Evolutionary conservation across 2,797 vertebrate genomes (phyloP).

Genomic region (Potorous gilbertii): DNA sequence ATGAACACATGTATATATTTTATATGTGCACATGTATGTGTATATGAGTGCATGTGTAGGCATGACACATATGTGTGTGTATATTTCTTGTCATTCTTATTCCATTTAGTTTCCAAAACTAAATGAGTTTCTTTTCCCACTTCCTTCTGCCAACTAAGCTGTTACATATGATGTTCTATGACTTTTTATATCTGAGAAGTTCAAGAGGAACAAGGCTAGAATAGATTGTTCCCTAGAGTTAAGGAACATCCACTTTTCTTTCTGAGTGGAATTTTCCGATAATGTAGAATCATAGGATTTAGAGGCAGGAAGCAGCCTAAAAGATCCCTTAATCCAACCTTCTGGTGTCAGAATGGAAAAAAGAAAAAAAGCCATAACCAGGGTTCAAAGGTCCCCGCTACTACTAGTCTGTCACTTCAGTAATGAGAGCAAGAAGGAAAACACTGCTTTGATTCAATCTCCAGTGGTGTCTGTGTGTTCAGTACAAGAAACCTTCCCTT

Average conservation of each 20-base stretch:
- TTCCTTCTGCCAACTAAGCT: slow-evolving; percentile 22
- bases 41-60: too few relatives aligned
- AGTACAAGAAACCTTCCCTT: slow-evolving; percentile 56
- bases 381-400: slow-evolving; percentile 35
- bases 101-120: slow-evolving; percentile 20
- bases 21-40: too few relatives aligned
- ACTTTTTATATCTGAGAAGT: not conserved
- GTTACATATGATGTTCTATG: slow-evolving; percentile 1
- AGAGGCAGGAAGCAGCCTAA: not conserved
- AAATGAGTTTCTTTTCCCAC: slow-evolving; percentile 25
- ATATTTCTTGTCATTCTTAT: not conserved
- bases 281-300: not conserved
- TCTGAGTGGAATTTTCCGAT: not conserved
- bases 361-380: not conserved
- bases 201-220: slow-evolving; percentile 40
- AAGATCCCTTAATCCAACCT: not conserved
- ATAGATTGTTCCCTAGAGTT: slow-evolving; percentile 43
- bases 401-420: slow-evolving; percentile 25
- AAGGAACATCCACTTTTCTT: slow-evolving; percentile 48
- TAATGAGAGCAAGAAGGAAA: slow-evolving; percentile 72
- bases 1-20: not conserved
- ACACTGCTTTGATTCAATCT: slow-evolving; percentile 58
- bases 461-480: slow-evolving; percentile 29
- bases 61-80: too few relatives aligned
- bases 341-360: not conserved